Conservation (phyloP, 2,888 invertebrate genomes). For the Dendrolimus pini region DNA sequence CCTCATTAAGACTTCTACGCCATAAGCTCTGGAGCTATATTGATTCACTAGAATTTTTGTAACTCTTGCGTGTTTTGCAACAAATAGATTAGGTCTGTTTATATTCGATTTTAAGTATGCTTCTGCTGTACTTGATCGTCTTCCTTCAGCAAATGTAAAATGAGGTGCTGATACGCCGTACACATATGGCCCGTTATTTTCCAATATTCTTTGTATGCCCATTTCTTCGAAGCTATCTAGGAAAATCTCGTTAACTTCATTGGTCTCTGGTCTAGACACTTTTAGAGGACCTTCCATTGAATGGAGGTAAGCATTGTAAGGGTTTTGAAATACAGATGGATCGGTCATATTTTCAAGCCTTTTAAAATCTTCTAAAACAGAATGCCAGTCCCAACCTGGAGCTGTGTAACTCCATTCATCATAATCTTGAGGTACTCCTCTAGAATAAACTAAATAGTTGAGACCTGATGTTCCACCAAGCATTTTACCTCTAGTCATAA, state of each 20-base stretch:
- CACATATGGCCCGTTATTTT: constrained; percentile 35
- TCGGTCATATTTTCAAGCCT: constrained; percentile 46
- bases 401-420: constrained; percentile 33
- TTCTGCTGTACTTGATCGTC: constrained; percentile 57
- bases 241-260: constrained; percentile 26
- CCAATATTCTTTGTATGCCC: constrained; percentile 34
- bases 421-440: constrained; percentile 41
- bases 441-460: constrained; percentile 38
- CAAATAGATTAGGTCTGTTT: constrained; percentile 39
- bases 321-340: constrained; percentile 22
- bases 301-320: constrained; percentile 30
- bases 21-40: constrained; percentile 29
- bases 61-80: constrained; percentile 46
- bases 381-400: constrained; percentile 43
- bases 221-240: constrained; percentile 35
- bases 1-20: constrained; percentile 36
- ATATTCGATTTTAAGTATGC: constrained; percentile 38
- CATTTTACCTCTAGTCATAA: constrained; percentile 36
- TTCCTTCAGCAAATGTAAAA: constrained; percentile 38
- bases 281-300: constrained; percentile 38
- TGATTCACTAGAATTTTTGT: constrained; percentile 46
- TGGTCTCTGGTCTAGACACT: constrained; percentile 26
- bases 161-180: constrained; percentile 35
- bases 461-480: constrained; percentile 41
- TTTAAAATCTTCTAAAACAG: constrained; percentile 37